phyloP scores from a whole-genome alignment of 37 sponge, comb jelly and placozoan species.

The Axinella damicornis region DNA sequence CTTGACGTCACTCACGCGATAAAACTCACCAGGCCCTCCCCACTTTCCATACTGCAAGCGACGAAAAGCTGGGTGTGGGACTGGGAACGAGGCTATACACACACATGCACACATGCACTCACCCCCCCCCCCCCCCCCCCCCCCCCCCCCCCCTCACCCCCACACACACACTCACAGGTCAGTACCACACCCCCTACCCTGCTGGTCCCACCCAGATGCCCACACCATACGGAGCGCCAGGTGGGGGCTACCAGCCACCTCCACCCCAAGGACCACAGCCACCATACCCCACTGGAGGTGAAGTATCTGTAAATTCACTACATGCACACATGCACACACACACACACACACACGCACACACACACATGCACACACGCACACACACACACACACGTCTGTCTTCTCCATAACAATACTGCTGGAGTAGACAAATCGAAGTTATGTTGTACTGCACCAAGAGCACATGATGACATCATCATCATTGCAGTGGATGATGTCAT shows the following conservation, averaged over 20 bases:
- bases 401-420: too few relatives aligned
- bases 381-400: too few relatives aligned
- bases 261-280: not conserved
- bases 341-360: constrained; percentile 3
- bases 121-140: not conserved
- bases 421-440: too few relatives aligned
- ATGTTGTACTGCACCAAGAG: too few relatives aligned
- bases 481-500: too few relatives aligned
- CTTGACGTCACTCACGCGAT: too few relatives aligned
- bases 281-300: constrained; percentile 8
- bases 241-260: constrained; percentile 12
- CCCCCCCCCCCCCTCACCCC: not conserved
- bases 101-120: not conserved
- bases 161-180: not conserved
- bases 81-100: not conserved
- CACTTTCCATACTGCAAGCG: too few relatives aligned
- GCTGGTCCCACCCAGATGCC: constrained; percentile 8
- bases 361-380: constrained; percentile 1
- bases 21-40: too few relatives aligned
- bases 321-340: not conserved
- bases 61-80: too few relatives aligned
- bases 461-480: too few relatives aligned
- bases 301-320: not conserved
- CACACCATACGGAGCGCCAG: not conserved
- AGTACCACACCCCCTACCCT: constrained; percentile 32